Base-by-base conservation (phyloP, 2,888 invertebrate genomes). In the Drosophila tanythrix region DNA sequence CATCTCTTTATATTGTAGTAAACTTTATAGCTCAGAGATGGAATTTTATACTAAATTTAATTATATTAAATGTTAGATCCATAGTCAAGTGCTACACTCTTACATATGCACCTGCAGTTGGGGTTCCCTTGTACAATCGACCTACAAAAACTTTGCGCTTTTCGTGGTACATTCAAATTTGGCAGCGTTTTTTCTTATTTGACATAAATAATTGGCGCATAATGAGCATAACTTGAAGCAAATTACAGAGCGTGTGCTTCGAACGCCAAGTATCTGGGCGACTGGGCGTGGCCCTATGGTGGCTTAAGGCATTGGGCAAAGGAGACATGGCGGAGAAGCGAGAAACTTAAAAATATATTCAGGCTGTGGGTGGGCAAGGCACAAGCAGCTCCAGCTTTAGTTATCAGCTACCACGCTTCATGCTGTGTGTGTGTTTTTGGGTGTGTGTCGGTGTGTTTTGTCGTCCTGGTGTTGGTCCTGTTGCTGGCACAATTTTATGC, bases 121-220 rank as follows among this genome's bases (percentile, higher is more conserved):
- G 65, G 29, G 55, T 25, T 56, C 46, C 40, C 66, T 57, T 31
- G 21, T 8, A 50, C 27, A 36, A 55, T 60, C 48, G 63, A 79
- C 57, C 58, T 48, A 60, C 4, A 50, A 59, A 74, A 46, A 48
- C 33, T 25, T 25, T 31, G 52, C 27, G 38, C 33, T 38, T 36
- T 62, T 66, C 48, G 51, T 35, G 40, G 48, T 40, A 21, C 56
- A 52, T 70, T 65, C 63, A 59, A 74, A 70, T 74, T 74, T 56
- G 67, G 65, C 56, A 53, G 15, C n/a, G 57, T 63, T 71, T 62
- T 52, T 70, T 69, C 40, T 62, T 52, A 71, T 71, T 83, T 72
- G 87, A 83, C 82, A 83, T 89, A 81, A 84, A 84, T 89, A 84
- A 84, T 84, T 84, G 89, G 87, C 89, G 87, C 89, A 84, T 89